Evolutionary conservation across 2,888 invertebrate species (phyloP), one percentile per base, ranked within the genome.

Genomic region (Zaprionus obscuricornis): DNA sequence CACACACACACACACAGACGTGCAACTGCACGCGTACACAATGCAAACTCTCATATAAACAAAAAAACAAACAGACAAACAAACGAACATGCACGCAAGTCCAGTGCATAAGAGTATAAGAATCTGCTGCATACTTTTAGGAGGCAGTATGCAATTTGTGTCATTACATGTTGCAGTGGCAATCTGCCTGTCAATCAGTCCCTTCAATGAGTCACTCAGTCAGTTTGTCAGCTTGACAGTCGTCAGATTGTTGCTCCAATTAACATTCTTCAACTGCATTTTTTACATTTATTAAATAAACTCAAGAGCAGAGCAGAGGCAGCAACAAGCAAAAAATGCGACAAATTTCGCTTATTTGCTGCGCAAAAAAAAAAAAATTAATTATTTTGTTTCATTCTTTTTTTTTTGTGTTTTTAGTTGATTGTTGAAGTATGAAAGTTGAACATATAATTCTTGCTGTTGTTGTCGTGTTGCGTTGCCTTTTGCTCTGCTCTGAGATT

Each of bases 401-500:
- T 24, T 40, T 24, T 24, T 24, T 10, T 24, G 1, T 13, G 36
- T 52, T 54, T 42, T 57, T 55, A 52, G 42, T 45, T 33, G 43
- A 34, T 56, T 50, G 54, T 34, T 17, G 16, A 2, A 20, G 57
- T 43, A 56, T 73, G 39, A 72, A 58, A 72, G 24, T 60, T 57
- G 62, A 62, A 66, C 58, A 62, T 29, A 45, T 29, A 37, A 7
- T 47, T 29, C 17, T 31, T 24, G 16, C 31, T 47, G 43, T 47
- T 40, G 46, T 33, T 27, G 29, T 36, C 58, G 64, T 55, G 50
- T 33, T 51, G 54, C 46, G 55, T 39, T 60, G 70, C 59, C 68
- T 68, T 72, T 75, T 55, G 77, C 65, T 64, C 67, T 63, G 70
- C 67, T n/a, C n/a, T 64, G 81, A 86, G 85, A 85, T 85, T 85